Percentiles rank a stretch among this genome's conserved stretches.
Evolutionary conservation across 1,140 invertebrate genomes (phyloP).

Genomic region (Brachionus rotundiformis): DNA sequence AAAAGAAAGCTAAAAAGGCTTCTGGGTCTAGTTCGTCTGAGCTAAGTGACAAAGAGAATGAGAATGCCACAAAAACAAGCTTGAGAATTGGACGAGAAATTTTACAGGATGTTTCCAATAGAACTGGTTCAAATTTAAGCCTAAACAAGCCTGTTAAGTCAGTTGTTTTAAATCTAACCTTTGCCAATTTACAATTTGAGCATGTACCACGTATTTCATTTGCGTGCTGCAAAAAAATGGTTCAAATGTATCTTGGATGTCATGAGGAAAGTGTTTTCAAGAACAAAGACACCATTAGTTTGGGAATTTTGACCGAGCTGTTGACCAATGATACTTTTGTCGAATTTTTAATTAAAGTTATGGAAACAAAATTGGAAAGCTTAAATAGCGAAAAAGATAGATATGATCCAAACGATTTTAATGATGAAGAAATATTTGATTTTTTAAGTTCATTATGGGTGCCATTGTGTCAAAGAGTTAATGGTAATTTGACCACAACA

Average conservation of each 20-base stretch:
- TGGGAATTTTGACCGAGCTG: neutral
- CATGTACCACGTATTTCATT: constrained; percentile 14
- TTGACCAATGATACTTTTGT: constrained; percentile 21
- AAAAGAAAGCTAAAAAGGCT: neutral
- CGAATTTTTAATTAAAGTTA: constrained; percentile 39
- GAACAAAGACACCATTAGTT: neutral
- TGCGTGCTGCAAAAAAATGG: constrained; percentile 2
- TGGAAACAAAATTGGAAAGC: constrained; percentile 8
- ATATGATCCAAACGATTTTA: neutral
- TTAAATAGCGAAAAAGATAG: neutral
- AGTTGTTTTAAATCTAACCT: neutral
- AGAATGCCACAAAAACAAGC: neutral
- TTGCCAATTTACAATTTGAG: constrained; percentile 37
- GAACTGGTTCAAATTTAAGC: neutral
- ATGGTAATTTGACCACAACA: constrained; percentile 3
- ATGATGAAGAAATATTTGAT: neutral
- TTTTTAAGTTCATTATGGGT: neutral
- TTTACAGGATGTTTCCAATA: neutral
- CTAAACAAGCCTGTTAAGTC: neutral
- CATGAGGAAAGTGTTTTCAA: neutral
- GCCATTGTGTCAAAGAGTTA: neutral
- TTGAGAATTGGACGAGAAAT: neutral
- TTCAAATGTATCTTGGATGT: constrained; percentile 35
- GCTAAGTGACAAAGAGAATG: constrained; percentile 21
- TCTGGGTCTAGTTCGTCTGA: neutral